These are phyloP conservation scores for Syndactyla subalaris DNA, from an alignment of 2,797 vertebrate species.

Conservation along the genomic window DNA sequence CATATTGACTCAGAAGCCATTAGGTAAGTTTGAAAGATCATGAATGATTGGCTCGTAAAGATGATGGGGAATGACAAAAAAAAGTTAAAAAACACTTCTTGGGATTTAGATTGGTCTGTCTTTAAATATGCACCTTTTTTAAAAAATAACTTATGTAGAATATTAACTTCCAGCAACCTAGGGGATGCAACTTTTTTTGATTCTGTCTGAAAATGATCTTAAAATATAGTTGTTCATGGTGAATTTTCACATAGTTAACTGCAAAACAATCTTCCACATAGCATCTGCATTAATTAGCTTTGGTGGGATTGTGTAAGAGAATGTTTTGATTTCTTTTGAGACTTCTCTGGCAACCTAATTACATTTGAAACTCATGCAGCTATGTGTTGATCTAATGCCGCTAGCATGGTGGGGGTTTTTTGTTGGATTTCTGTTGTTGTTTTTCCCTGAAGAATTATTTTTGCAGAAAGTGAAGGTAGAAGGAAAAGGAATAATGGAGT, in stretches of 20 bases:
- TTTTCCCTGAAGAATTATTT: neutral
- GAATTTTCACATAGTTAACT: neutral
- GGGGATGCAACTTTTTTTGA: neutral
- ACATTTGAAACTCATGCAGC: neutral
- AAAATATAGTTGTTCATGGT: neutral
- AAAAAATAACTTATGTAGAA: neutral
- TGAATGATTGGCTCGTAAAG: neutral
- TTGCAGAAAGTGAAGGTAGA: neutral
- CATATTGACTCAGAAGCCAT: slow-evolving; percentile 99
- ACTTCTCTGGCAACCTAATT: slow-evolving; percentile 33
- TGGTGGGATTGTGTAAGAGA: slow-evolving; percentile 13
- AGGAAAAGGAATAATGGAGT: neutral
- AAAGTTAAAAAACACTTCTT: neutral
- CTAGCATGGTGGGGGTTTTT: accelerated
- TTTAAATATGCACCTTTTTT: neutral
- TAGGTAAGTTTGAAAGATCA: slow-evolving; percentile 80
- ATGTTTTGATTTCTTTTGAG: slow-evolving; percentile 46
- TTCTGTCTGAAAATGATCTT: neutral
- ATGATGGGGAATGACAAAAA: neutral
- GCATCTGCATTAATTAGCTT: slow-evolving; percentile 25
- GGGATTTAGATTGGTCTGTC: neutral
- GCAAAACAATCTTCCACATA: neutral
- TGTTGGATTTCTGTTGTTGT: neutral
- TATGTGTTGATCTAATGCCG: neutral
- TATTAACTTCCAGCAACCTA: neutral